Percentiles rank a stretch among this genome's conserved stretches.
These are phyloP conservation scores for Vesta saturnalis DNA, from an alignment of 2,888 invertebrate genomes.

Conservation along the genomic window DNA sequence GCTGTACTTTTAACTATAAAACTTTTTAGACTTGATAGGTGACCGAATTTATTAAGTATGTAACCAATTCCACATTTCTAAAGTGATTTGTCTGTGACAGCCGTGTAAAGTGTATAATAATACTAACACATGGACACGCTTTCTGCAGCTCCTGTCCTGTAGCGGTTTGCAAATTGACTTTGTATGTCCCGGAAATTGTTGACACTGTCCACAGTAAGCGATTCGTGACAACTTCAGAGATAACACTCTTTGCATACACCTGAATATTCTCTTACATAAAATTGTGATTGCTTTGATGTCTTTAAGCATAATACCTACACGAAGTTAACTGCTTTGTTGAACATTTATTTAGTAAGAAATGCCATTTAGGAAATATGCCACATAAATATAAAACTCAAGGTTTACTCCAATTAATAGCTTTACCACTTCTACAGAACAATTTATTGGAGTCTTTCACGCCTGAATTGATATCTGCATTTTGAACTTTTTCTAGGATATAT, in stretches of 20 bases:
- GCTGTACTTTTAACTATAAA: no score
- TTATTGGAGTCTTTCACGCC: no score
- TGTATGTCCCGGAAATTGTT: slow-evolving; percentile 60
- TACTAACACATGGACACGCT: slow-evolving; percentile 37
- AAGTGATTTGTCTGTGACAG: slow-evolving; percentile 39
- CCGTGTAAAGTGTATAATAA: slow-evolving; percentile 19
- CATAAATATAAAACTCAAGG: no score
- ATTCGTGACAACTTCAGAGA: slow-evolving; percentile 50
- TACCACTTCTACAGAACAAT: no score
- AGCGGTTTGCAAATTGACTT: slow-evolving; percentile 56
- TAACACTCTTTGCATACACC: slow-evolving; percentile 25
- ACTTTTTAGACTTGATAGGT: background rate
- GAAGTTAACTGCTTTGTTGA: no score
- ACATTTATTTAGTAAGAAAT: no score
- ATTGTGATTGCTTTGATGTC: slow-evolving; percentile 2
- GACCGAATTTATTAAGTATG: background rate
- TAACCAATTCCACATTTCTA: slow-evolving; percentile 16
- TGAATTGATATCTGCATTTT: no score
- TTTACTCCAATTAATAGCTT: no score
- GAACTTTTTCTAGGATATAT: no score
- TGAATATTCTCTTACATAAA: background rate
- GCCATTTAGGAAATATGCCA: no score
- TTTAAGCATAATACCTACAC: no score
- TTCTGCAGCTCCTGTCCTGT: slow-evolving; percentile 36
- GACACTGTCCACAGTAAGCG: slow-evolving; percentile 51